Evolutionary conservation across 1,140 invertebrate genomes (phyloP), one percentile per base, ranked within the genome.

Genomic region (Drosophila ambigua): DNA sequence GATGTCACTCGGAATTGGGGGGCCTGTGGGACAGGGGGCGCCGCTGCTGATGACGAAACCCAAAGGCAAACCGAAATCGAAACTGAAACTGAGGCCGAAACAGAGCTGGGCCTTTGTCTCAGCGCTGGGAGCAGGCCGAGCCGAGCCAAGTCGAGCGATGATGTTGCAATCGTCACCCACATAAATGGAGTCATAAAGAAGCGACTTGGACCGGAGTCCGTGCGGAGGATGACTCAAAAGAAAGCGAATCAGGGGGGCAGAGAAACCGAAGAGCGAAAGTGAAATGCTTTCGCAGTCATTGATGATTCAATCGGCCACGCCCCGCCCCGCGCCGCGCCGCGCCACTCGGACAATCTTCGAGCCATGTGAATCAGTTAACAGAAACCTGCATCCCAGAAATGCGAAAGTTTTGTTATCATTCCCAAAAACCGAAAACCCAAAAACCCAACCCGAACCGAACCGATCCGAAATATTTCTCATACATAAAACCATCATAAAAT

Each of bases 151-250:
- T 31, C 8, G 28, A 3, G 31, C 31, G 31, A 31, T 39, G 74
- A 81, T 87, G 81, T 43, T 77, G 81, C 82, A 87, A 87, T 85
- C 66, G 67, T 75, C 82, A 87, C 82, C 82, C 82, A 85, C 82
- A 72, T 72, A 76, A 78, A 82, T 73, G 51, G 64, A 73, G 53
- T 49, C 44, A 54, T 57, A 79, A 60, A 61, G 44, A 50, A 68
- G 51, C 31, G 44, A 16, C 64, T 49, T 15, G 65, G 11, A 35
- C 11, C 11, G 3, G 11, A 4, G 51, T 69, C 67, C 67, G 31
- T 20, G 28, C 31, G 39, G 65, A 51, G 62, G 78, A 85, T 85
- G 82, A 85, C 74, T 85, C 82, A 85, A 85, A 85, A 85, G 82
- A 87, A 85, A 87, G 82, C 79, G 75, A 83, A 79, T 79, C 31